Base-by-base conservation (phyloP, 2,797 vertebrate species). In the Erithacus rubecula region DNA sequence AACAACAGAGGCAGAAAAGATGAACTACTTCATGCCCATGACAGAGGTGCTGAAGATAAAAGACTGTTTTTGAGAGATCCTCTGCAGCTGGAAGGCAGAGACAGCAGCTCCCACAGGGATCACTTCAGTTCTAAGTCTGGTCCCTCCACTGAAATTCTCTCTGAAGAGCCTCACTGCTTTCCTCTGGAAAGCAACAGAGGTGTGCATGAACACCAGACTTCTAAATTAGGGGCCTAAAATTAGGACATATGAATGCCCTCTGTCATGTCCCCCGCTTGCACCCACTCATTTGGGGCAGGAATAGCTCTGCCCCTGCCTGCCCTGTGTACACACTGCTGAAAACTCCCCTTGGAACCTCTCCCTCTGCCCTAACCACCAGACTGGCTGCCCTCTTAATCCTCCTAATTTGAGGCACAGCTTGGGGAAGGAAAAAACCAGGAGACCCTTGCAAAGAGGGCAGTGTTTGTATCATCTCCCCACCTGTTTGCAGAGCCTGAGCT, bases 271-370 rank as follows among this genome's bases (percentile, higher is more conserved):
- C 64, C 76, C 5, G 0, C 67, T 81, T 89, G 90, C 78, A 90
- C 47, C 29, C 65, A 2, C 43, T 72, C 80, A 41, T 91, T 90
- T 90, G 62, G 77, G 69, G 85, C 91, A 95, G 91, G 91, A 94
- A 94, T 90, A 95, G 65, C 89, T 81, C 85, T 85, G 52, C 79
- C 82, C 51, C 34, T 56, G 90, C 83, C 76, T 87, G 79, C 51
- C 36, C 58, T 65, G 30, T 53, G 77, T 63, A 52, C 65, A 89
- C 83, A 79, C 30, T 47, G 69, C 83, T 94, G 76, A 86, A 88
- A 86, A 64, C 44, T 87, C 65, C 30, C 58, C 90, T 69, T 93
- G 62, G 81, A 94, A 47, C 62, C 55, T 87, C 72, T 83, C 58
- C 64, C 23, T 85, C 29, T 12, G 65, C 71, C 58, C 86, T 65